Evolutionary conservation across 2,888 invertebrate species (phyloP).

Genomic region (Synanthedon myopaeformis): DNA sequence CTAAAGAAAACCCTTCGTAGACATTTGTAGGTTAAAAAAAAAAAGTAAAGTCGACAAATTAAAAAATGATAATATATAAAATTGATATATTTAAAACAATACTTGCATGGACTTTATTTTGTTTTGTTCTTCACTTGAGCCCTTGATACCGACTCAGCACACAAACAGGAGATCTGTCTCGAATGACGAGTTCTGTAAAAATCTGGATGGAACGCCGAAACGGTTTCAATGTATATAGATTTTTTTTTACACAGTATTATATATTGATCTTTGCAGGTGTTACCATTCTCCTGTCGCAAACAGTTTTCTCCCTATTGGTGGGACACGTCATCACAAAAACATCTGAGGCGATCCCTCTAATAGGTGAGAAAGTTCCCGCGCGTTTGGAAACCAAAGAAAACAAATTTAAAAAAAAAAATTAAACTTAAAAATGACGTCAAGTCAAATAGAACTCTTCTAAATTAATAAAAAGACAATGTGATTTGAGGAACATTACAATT

Average conservation of each 20-base stretch:
- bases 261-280: constrained; percentile 91
- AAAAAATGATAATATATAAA: constrained; percentile 3
- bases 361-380: constrained; percentile 78
- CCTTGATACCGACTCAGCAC: constrained; percentile 63
- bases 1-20: constrained; percentile 17
- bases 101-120: constrained; percentile 55
- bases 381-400: constrained; percentile 19
- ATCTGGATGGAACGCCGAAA: not conserved
- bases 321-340: constrained; percentile 99
- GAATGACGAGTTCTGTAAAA: not conserved
- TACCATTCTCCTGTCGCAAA: constrained; percentile 98
- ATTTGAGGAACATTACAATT: constrained; percentile 30
- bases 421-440: constrained; percentile 20
- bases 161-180: constrained; percentile 36
- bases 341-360: constrained; percentile 98
- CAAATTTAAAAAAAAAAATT: constrained; percentile 8
- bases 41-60: not conserved
- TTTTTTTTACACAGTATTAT: constrained; percentile 47
- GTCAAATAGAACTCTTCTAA: constrained; percentile 28
- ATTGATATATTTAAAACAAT: constrained; percentile 32
- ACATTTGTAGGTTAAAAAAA: constrained; percentile 4
- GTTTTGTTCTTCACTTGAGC: constrained; percentile 62
- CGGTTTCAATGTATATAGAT: constrained; percentile 24
- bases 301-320: constrained; percentile 99
- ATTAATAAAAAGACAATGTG: constrained; percentile 25